phyloP scores from a whole-genome alignment of 2,797 vertebrate genomes.

The Echeneis naucrates region DNA sequence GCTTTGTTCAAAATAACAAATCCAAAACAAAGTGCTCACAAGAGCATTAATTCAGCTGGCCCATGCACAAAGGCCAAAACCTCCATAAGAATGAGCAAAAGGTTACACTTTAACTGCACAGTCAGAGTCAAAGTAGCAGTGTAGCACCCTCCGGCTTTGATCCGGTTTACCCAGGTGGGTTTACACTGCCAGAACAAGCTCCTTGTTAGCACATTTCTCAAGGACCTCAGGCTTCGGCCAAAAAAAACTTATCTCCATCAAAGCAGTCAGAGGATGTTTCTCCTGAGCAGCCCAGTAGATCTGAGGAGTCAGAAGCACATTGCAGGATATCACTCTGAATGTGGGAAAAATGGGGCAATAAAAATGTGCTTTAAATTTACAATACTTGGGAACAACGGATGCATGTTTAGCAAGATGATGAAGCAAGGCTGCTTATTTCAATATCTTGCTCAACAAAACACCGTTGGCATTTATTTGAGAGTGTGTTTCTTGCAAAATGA shows the following conservation, averaged over 20 bases:
- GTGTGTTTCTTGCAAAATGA: neutral
- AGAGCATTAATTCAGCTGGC: constrained; percentile 5
- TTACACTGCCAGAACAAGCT: constrained; percentile 11
- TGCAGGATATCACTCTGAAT: neutral
- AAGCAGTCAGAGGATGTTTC: constrained; percentile 13
- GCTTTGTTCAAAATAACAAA: constrained; percentile 31
- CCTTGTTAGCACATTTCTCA: constrained; percentile 8
- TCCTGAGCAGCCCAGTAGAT: constrained; percentile 17
- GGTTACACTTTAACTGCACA: neutral
- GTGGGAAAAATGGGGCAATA: neutral
- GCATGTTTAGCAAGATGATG: neutral
- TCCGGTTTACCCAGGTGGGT: constrained; percentile 41
- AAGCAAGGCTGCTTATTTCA: neutral
- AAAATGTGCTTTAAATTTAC: neutral
- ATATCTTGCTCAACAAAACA: neutral
- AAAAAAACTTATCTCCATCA: constrained; percentile 24
- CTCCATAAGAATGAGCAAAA: constrained; percentile 15
- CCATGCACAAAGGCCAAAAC: constrained; percentile 32
- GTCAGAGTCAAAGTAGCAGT: neutral
- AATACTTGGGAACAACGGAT: neutral
- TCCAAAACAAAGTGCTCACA: constrained; percentile 6
- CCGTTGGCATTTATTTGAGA: neutral
- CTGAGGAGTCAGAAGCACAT: constrained; percentile 8
- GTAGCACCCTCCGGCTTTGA: constrained; percentile 19
- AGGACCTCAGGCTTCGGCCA: constrained; percentile 1